phyloP scores from a whole-genome alignment of 2,113 vertebrate genomes.

The Lucifuga dentata region DNA sequence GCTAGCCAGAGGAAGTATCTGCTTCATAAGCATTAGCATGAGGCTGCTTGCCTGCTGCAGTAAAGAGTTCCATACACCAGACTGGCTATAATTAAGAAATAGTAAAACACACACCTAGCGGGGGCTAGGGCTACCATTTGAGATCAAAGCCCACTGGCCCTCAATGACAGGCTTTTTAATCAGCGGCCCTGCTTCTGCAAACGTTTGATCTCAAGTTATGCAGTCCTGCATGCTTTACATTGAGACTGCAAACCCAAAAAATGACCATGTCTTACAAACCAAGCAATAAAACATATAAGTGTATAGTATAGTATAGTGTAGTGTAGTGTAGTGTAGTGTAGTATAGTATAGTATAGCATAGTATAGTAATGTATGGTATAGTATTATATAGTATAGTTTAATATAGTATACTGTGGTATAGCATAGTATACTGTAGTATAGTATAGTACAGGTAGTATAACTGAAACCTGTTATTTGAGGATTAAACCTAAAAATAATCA shows the following conservation, averaged over 20 bases:
- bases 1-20: conserved; percentile 59
- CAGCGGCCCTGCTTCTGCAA: conserved; percentile 48
- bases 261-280: no score
- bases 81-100: conserved; percentile 79
- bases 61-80: conserved; percentile 77
- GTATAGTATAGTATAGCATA: no score
- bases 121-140: conserved; percentile 56
- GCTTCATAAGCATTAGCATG: conserved; percentile 65
- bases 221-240: conserved; percentile 19
- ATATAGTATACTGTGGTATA: no score
- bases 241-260: conserved; percentile 12
- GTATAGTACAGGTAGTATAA: no score
- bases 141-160: conserved; percentile 78
- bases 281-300: no score
- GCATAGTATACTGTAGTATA: no score
- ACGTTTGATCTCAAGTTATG: conserved; percentile 54
- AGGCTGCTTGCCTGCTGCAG: conserved; percentile 45
- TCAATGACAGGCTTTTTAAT: conserved; percentile 61
- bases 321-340: background rate
- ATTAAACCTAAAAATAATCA: no score
- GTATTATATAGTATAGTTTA: no score
- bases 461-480: no score
- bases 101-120: conserved; percentile 78
- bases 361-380: no score
- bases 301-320: background rate